Evolutionary conservation across 2,888 invertebrate genomes (phyloP), one percentile per base, ranked within the genome.

Genomic region (Timema cristinae): DNA sequence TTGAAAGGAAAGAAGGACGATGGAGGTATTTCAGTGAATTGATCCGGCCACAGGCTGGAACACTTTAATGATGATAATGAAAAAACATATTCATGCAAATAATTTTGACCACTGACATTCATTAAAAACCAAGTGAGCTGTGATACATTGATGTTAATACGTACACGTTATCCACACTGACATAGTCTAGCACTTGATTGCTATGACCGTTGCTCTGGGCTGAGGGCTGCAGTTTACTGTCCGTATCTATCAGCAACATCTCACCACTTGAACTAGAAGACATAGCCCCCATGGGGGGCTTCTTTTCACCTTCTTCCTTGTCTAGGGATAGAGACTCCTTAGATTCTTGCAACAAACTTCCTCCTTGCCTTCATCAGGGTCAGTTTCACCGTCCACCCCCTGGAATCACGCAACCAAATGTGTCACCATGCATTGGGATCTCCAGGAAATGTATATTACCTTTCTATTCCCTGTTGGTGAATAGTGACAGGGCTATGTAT

Each of bases 111-210:
- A n/a, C n/a, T n/a, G n/a, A n/a, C n/a, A n/a, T n/a, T n/a, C n/a
- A n/a, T n/a, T 32, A 32, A 32, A 32, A 32, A 32, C 32, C 32
- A 32, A 32, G 32, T 32, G 32, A 32, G 2, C 32, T 32, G 32
- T 32, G 32, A 32, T 32, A 32, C 32, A 32, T 1, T 32, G 32
- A 32, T 32, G 32, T 69, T 61, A 69, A 74, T 75, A 76, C 76
- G 75, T 75, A 76, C 76, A 76, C 74, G 73, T 76, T 75, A 75
- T 76, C 76, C 74, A 76, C 76, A 75, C 72, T 76, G 72, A 75
- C 75, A 75, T 74, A 76, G 74, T 74, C 76, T 73, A 74, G 72
- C 75, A 76, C 68, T 15, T 74, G 75, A 66, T 76, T 76, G 59
- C 72, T 72, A 73, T 76, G 76, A 63, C 76, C 76, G 61, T 76